Base-by-base conservation (phyloP, 2,113 vertebrate species). In the Gallinago media region DNA sequence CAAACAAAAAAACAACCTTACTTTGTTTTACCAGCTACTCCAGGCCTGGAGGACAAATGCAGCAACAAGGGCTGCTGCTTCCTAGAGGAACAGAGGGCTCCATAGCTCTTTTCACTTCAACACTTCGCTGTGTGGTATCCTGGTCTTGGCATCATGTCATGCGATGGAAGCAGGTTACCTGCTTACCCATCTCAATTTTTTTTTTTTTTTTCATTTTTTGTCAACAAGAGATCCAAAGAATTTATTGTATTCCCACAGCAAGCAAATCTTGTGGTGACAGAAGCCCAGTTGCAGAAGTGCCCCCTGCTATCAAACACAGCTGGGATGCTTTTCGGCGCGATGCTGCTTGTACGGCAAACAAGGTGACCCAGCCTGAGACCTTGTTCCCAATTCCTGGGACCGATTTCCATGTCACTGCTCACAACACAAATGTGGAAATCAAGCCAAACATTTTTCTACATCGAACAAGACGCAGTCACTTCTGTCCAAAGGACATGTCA, bases 101-200 rank as follows among this genome's bases (percentile, higher is more conserved):
- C 34, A 32, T 3, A 68, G 40, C 44, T 50, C 50, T 50, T 76
- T 25, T 56, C 32, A 42, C 17, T 67, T n/a, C 12, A 56, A 36
- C 9, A 8, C 1, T 1, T 54, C 0, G 0, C 22, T 67, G 15
- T 65, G 36, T 0, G 0, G 29, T 16, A 10, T 38, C 47, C 21
- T 34, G n/a, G 42, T 44, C 12, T 56, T 70, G 38, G 34, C 17
- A 62, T 3, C 26, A 36, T 6, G 5, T 16, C 38, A 38, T 14
- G 40, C 18, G 18, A 47, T 47, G 17, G 70, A 55, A 68, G 29
- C 4, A 40, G 15, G 55, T 81, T 50, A 36, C 34, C 38, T 63
- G 11, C 15, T 72, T 55, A 32, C 18, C 36, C 3, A 2, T 52
- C 36, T 77, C 38, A 38, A 38, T 38, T 38, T 31, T 38, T 29